A percentile compares a stretch with the other conserved stretches of the same genome.
Evolutionary conservation across 2,797 vertebrate genomes (phyloP).

Genomic region (Pipistrellus kuhlii): DNA sequence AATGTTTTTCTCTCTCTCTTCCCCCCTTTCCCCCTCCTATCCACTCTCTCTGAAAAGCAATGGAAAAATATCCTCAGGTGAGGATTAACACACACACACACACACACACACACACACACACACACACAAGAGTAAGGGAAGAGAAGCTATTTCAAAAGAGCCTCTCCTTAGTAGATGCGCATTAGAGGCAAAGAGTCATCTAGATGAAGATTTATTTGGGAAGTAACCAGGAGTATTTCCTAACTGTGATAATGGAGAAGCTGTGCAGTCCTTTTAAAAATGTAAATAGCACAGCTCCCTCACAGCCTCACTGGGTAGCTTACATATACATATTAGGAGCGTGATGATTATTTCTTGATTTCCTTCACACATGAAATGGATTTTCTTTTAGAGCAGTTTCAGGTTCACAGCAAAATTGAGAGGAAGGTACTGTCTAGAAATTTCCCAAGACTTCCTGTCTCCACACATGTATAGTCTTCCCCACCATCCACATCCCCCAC

Average conservation of each 20-base stretch:
- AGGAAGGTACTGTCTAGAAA: not conserved
- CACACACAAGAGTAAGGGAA: too few relatives aligned
- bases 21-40: too few relatives aligned
- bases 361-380: not conserved
- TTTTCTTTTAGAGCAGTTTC: not conserved
- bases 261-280: not conserved
- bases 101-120: too few relatives aligned
- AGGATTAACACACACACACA: too few relatives aligned
- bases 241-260: not conserved
- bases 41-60: too few relatives aligned
- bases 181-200: not conserved
- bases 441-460: not conserved
- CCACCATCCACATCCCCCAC: too few relatives aligned
- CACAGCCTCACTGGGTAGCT: fast-evolving
- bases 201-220: not conserved
- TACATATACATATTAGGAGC: too few relatives aligned
- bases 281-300: not conserved
- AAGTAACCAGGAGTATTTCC: not conserved
- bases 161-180: not conserved
- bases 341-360: not conserved
- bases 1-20: too few relatives aligned
- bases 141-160: not conserved
- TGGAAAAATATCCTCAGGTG: too few relatives aligned
- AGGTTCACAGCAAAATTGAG: not conserved
- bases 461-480: too few relatives aligned